Evolutionary conservation across 1,140 invertebrate species (phyloP).

Genomic region (Dufourea novaeangliae): DNA sequence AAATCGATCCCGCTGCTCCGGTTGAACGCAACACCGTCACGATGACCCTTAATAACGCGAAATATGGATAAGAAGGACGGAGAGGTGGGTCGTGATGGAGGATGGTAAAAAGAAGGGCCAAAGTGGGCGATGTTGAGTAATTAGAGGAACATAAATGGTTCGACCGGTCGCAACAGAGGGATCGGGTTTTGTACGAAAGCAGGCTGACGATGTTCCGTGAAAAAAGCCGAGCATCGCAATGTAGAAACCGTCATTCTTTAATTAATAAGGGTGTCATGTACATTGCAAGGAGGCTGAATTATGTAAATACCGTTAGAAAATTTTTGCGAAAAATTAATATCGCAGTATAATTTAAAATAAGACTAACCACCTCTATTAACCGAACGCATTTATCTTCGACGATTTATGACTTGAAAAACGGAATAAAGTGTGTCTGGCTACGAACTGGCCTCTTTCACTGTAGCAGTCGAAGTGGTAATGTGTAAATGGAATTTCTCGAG

Average conservation of each 20-base stretch:
- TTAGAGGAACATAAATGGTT: slow-evolving; percentile 51
- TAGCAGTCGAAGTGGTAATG: too few species aligned
- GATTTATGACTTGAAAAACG: too few species aligned
- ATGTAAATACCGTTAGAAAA: slow-evolving; percentile 36
- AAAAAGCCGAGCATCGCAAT: slow-evolving; percentile 68
- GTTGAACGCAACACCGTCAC: slow-evolving; percentile 28
- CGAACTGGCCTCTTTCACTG: too few species aligned
- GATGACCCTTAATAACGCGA: slow-evolving; percentile 63
- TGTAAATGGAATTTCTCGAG: too few species aligned
- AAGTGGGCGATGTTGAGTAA: slow-evolving; percentile 43
- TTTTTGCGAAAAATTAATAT: slow-evolving; percentile 29
- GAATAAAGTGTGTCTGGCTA: too few species aligned
- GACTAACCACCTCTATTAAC: too few species aligned
- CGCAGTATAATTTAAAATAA: too few species aligned
- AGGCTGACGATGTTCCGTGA: slow-evolving; percentile 60
- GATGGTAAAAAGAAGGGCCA: slow-evolving; percentile 6
- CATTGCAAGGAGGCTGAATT: too few species aligned
- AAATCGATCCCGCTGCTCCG: slow-evolving; percentile 53
- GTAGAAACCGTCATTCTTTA: too few species aligned
- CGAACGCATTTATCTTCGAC: too few species aligned
- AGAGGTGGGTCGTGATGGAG: not conserved
- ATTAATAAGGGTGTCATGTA: too few species aligned
- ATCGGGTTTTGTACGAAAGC: slow-evolving; percentile 57
- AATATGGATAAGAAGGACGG: slow-evolving; percentile 14
- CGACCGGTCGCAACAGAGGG: slow-evolving; percentile 56